Evolutionary conservation across 1,140 invertebrate genomes (phyloP).

Genomic region (Sogatella furcifera): DNA sequence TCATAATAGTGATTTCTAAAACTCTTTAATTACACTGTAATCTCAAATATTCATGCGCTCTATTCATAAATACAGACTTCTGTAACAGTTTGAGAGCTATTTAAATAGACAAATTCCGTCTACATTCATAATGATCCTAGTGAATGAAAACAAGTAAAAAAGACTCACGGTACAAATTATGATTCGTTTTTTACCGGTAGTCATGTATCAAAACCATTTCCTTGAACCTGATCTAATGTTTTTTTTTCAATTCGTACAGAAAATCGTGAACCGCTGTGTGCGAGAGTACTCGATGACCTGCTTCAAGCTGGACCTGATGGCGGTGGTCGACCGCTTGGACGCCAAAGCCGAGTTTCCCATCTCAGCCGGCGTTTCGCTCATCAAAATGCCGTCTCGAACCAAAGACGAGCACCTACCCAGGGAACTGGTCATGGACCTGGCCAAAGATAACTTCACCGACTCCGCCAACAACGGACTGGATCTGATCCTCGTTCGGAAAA

Average conservation of each 20-base stretch:
- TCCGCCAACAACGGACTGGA: background rate
- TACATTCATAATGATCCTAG: too few species aligned
- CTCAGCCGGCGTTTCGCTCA: constrained; percentile 34
- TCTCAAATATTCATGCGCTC: too few species aligned
- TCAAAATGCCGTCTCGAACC: background rate
- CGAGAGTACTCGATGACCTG: constrained; percentile 62
- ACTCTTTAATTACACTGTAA: too few species aligned
- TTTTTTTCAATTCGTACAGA: constrained; percentile 8
- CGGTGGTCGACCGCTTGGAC: constrained; percentile 58
- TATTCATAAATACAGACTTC: too few species aligned
- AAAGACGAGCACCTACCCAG: background rate
- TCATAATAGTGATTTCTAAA: too few species aligned
- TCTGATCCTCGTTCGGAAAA: background rate
- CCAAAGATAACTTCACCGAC: background rate
- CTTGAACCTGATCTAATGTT: too few species aligned
- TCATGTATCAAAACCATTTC: too few species aligned
- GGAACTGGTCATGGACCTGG: background rate
- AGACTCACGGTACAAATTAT: too few species aligned
- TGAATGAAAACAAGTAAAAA: too few species aligned
- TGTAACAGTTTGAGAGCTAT: too few species aligned
- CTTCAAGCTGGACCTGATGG: constrained; percentile 67
- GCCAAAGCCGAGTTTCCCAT: constrained; percentile 45
- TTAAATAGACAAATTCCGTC: too few species aligned
- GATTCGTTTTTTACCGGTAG: too few species aligned
- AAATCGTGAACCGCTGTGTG: constrained; percentile 35